phyloP scores from a whole-genome alignment of 2,113 vertebrate species.

The Corvus hawaiiensis region DNA sequence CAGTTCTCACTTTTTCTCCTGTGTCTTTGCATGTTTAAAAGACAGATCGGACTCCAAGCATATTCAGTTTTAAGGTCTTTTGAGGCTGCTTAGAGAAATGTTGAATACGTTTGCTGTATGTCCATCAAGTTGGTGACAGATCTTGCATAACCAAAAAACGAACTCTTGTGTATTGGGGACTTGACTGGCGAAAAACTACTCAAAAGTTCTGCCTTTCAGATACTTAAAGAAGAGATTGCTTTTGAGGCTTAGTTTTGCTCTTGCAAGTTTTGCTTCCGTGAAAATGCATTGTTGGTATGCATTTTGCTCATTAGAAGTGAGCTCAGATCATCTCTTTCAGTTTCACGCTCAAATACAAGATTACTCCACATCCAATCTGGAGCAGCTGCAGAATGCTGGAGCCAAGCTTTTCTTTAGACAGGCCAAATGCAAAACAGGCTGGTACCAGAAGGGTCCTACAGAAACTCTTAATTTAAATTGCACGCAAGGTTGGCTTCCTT shows the following conservation, averaged over 20 bases:
- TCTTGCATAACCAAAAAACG: neutral
- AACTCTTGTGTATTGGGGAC: neutral
- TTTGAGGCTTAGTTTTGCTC: neutral
- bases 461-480: neutral
- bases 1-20: neutral
- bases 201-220: neutral
- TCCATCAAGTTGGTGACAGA: neutral
- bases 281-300: neutral
- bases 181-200: neutral
- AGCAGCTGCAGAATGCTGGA: neutral
- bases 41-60: neutral
- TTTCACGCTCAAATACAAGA: neutral
- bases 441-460: neutral
- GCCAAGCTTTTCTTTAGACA: neutral
- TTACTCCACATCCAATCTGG: neutral
- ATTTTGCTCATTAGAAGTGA: neutral
- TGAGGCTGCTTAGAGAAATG: neutral
- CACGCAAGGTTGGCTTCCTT: neutral
- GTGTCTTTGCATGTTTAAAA: neutral
- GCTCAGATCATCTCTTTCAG: neutral
- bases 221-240: neutral
- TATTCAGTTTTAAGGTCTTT: neutral
- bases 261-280: neutral
- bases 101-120: neutral
- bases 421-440: fast-evolving